Evolutionary conservation across 2,888 invertebrate genomes (phyloP), one percentile per base, ranked within the genome.

Genomic region (Drosophila kanekoi): DNA sequence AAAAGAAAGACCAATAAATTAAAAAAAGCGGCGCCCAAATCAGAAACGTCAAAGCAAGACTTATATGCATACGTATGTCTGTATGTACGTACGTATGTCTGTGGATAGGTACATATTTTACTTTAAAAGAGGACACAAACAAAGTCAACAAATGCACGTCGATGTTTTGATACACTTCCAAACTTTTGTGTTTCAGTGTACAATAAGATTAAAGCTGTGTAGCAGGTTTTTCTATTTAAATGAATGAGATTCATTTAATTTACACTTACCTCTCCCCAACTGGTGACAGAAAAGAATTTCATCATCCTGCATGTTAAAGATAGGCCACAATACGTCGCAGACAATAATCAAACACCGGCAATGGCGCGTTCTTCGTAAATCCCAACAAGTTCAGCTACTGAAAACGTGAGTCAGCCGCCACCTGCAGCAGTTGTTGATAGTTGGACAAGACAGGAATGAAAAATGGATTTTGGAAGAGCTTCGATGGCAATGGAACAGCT

Each of bases 191-290:
- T 23, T 23, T 23, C 23, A 2, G 8, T 23, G 3, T 23, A 37
- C 35, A 49, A 49, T 49, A 23, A 37, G 49, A 37, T 20, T 23
- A 1, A 35, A 35, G 35, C 35, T 13, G 11, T 35, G 13, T 13
- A 35, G 35, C 35, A 11, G 35, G 10, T 38, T 14, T 14, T 14
- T 16, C 38, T 9, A 10, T 14, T 16, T 49, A 20, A 1, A 8
- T 13, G 35, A 8, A 28, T 8, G 28, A 8, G 8, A 28, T 28
- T 49, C n/a, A n/a, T 13, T 37, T 37, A 20, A 65, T 85, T 83
- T 78, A 89, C 90, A 66, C 90, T 87, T 81, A 92, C 91, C 91
- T 75, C 90, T 89, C 33, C 92, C 91, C 62, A 91, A 74, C 61
- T 92, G 92, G 28, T 84, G 69, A 58, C 79, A 80, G 8, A 89